phyloP scores from a whole-genome alignment of 23 tunicate species.

The Ascidia mentula region DNA sequence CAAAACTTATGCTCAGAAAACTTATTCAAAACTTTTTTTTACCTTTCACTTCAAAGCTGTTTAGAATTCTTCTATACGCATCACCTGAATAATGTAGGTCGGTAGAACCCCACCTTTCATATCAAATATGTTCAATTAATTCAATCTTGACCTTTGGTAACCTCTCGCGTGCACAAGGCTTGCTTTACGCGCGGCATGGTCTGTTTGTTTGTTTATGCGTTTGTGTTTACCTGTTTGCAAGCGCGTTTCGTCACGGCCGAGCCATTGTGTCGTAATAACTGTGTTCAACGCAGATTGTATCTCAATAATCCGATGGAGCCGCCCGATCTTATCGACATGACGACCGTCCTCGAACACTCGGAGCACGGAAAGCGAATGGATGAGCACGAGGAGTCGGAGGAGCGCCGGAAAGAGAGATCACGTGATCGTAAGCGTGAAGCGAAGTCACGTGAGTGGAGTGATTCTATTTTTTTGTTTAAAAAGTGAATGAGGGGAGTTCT shows the following conservation, averaged over 20 bases:
- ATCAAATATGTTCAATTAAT: too few relatives aligned
- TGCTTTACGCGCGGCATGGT: background rate
- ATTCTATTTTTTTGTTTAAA: too few relatives aligned
- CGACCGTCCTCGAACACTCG: background rate
- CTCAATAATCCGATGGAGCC: slow-evolving; percentile 97
- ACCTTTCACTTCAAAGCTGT: too few relatives aligned
- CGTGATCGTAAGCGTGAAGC: background rate
- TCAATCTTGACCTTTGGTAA: background rate
- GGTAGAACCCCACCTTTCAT: too few relatives aligned
- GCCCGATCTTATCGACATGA: slow-evolving; percentile 81
- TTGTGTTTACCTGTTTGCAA: slow-evolving; percentile 6
- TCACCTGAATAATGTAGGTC: too few relatives aligned
- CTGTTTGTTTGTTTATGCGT: background rate
- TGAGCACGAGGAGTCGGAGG: background rate
- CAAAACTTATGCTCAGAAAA: too few relatives aligned
- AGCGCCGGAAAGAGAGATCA: background rate
- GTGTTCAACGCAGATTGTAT: slow-evolving; percentile 49
- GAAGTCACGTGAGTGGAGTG: background rate
- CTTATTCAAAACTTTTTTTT: too few relatives aligned
- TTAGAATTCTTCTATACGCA: too few relatives aligned
- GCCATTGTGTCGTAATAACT: slow-evolving; percentile 28
- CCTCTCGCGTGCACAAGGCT: background rate
- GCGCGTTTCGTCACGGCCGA: slow-evolving; percentile 4
- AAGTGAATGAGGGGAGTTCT: too few relatives aligned
- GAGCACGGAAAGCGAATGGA: background rate